phyloP scores from a whole-genome alignment of 1,140 invertebrate genomes.

The Lerema accius region DNA sequence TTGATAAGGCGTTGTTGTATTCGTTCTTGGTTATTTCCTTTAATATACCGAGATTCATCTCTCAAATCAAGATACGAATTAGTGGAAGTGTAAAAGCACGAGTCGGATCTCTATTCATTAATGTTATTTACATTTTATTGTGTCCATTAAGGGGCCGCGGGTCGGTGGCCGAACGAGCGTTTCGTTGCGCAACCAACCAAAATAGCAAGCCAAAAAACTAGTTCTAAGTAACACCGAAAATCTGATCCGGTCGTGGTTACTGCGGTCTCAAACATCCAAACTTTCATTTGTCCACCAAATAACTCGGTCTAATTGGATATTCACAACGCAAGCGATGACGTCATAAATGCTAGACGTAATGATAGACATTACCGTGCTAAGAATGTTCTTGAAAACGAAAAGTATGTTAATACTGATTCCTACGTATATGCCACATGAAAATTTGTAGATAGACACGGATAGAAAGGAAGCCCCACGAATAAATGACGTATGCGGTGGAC shows the following conservation, averaged over 20 bases:
- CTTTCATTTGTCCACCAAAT: constrained; percentile 4
- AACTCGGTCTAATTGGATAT: not conserved
- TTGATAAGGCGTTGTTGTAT: too few species aligned
- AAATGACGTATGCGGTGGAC: too few species aligned
- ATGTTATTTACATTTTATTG: constrained; percentile 67
- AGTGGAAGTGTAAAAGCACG: constrained; percentile 1
- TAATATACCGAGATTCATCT: not conserved
- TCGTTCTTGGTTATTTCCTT: not conserved
- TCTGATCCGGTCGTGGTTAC: constrained; percentile 20
- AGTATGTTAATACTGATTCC: too few species aligned
- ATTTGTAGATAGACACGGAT: too few species aligned
- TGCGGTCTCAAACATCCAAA: not conserved
- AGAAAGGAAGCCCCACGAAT: too few species aligned
- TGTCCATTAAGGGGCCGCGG: constrained; percentile 55
- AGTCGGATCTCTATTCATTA: constrained; percentile 51
- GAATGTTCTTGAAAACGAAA: too few species aligned
- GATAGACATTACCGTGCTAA: too few species aligned
- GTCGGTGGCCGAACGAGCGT: constrained; percentile 65
- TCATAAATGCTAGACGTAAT: too few species aligned
- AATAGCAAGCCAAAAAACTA: constrained; percentile 77
- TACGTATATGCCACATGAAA: too few species aligned
- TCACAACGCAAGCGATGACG: too few species aligned
- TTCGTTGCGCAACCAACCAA: constrained; percentile 69
- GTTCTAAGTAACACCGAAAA: constrained; percentile 58
- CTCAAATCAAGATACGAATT: constrained; percentile 27